A percentile compares a stretch with the other conserved stretches of the same genome.
phyloP scores from a whole-genome alignment of 2,113 vertebrate genomes.

The Hydropotes inermis region DNA sequence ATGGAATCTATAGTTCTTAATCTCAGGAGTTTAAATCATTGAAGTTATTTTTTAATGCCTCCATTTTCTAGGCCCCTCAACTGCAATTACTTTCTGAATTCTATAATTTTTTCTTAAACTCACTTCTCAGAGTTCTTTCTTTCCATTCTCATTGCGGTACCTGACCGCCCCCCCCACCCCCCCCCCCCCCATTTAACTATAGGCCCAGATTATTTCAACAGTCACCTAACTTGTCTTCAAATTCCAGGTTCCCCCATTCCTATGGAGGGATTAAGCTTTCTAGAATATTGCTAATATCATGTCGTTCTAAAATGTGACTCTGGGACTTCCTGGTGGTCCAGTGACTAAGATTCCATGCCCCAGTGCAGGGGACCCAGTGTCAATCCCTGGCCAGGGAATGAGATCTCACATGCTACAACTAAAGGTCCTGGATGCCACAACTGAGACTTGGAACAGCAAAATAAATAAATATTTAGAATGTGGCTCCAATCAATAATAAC shows the following conservation, averaged over 20 bases:
- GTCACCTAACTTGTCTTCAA: background rate
- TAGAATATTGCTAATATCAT: background rate
- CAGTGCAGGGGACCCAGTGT: background rate
- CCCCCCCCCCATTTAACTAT: accelerated
- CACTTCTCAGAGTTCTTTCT: background rate
- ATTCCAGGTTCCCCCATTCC: background rate
- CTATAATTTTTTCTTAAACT: background rate
- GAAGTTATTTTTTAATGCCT: background rate
- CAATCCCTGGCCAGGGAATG: background rate
- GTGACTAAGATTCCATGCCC: background rate
- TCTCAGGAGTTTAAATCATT: background rate
- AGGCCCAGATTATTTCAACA: background rate
- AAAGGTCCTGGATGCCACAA: background rate
- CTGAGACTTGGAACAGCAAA: background rate
- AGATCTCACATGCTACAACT: background rate
- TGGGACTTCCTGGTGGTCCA: background rate
- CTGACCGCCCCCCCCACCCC: accelerated
- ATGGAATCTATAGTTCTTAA: background rate
- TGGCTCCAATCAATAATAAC: background rate
- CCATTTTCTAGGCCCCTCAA: background rate
- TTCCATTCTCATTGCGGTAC: background rate
- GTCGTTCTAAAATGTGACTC: background rate
- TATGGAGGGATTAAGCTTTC: background rate
- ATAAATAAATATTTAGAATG: background rate
- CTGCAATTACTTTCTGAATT: background rate